These are phyloP conservation scores for Piaya cayana DNA, from an alignment of 2,113 vertebrate genomes.

Conservation along the genomic window DNA sequence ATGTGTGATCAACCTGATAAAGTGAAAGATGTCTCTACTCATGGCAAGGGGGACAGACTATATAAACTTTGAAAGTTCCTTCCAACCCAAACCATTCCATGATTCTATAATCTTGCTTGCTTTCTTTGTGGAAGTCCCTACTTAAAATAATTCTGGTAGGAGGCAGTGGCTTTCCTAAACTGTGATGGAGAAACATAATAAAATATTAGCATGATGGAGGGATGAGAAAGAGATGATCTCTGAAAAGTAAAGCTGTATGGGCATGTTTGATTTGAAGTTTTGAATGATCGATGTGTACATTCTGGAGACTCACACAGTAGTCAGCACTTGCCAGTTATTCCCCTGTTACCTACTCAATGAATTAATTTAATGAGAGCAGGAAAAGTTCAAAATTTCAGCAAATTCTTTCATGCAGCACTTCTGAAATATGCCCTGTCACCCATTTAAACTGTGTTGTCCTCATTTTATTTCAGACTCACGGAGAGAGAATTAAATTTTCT, in stretches of 20 bases:
- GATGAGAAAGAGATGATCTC: neutral
- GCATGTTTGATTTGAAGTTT: neutral
- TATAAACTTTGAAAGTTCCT: neutral
- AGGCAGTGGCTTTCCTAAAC: neutral
- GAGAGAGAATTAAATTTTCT: neutral
- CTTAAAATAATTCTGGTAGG: neutral
- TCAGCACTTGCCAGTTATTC: conserved; percentile 42
- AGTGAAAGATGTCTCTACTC: neutral
- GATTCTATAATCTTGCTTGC: neutral
- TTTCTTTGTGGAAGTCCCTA: neutral
- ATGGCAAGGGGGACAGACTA: neutral
- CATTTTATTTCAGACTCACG: neutral
- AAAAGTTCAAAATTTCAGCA: conserved; percentile 57
- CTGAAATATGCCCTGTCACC: conserved; percentile 23
- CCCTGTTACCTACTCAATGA: conserved; percentile 50
- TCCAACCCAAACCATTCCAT: neutral
- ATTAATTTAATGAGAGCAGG: conserved; percentile 66
- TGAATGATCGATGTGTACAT: neutral
- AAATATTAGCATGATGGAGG: neutral
- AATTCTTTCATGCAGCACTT: conserved; percentile 27
- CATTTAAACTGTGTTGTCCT: neutral
- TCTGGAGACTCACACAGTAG: conserved; percentile 23
- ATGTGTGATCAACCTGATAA: neutral
- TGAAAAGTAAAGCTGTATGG: neutral
- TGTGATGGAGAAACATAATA: neutral